Base-by-base conservation (phyloP, 1,140 invertebrate genomes). In the Berghia stephanieae region DNA sequence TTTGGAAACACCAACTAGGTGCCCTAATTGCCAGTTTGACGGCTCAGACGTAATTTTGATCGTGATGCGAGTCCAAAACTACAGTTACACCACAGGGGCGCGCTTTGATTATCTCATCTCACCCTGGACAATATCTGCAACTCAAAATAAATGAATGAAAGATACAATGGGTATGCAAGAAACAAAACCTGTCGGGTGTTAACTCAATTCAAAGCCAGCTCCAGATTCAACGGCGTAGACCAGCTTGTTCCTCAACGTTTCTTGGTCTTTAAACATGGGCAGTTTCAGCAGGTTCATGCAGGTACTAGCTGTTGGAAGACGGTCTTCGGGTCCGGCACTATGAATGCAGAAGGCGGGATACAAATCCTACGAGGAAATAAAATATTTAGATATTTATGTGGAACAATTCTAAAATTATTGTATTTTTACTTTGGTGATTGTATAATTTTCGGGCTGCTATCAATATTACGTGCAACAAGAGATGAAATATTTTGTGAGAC, bases 261-360 rank as follows among this genome's bases (percentile, higher is more conserved):
- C 92, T 86, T 95, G 93, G 76, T 94, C 93, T 55, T 92, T 92
- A 86, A 97, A 97, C 83, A 97, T 94, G 0, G 97, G 97, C 77
- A 99, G 91, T 89, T 99, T 99, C 21, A 99, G 90, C 55, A 99
- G 92, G 92, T 99, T 99, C 93, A 99, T 97, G 89, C 98, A 99
- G 21, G 98, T 99, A 87, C 95, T 97, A 6, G 97, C 95, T 43
- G 96, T 96, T 0, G 97, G 97, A 80, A 99, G 92, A 34, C 96
- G 92, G 86, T 98, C 95, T 49, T 94, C 93, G 63, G 82, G 82
- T 21, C 96, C 96, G 34, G 95, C 95, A 81, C 95, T 94, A 87
- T 98, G 96, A 83, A 99, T 96, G 86, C 96, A 96, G 89, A 99
- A 97, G 18, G 95, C 93, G 44, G 97, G 97, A 90, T 96, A 94